Evolutionary conservation across 2,797 vertebrate species (phyloP), one percentile per base, ranked within the genome.

Genomic region (Falco columbarius): DNA sequence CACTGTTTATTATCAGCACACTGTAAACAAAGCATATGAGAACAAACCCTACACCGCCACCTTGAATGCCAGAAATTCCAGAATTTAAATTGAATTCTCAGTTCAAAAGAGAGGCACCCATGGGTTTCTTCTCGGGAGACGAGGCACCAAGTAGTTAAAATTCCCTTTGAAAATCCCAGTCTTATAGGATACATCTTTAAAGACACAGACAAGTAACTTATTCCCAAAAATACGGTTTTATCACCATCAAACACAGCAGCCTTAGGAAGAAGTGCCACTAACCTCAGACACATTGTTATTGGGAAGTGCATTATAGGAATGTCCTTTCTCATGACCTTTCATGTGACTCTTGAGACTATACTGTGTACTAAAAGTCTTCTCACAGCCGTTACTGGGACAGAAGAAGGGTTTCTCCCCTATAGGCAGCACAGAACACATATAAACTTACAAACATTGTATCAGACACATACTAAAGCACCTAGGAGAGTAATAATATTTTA

Each of bases 281-380:
- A 99, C 99, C 98, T 99, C 99, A 94, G 99, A 99, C 54, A 98
- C 98, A 4, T 97, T 98, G 97, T 98, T 98, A 88, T 96, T 98
- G 95, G 99, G 98, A 95, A 98, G 98, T 94, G 98, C 97, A 46
- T 93, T 98, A 95, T 98, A 99, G 21, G 98, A 79, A 73, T 98
- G 98, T 94, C 98, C 99, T 97, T 99, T 99, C 96, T 99, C 99
- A 1, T 99, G 99, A 96, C 99, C 99, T 82, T 99, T 99, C 97
- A 99, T 99, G 98, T 99, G 99, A 97, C 99, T 99, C 98, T 99
- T 99, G 89, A 99, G 98, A 96, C 99, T 99, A 96, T 99, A 99
- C 40, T 99, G 99, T 86, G 99, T 99, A 98, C 99, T 99, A 55
- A 99, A 99, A 11, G 99, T 99, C 98, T 99, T 99, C 98, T 99